phyloP scores from a whole-genome alignment of 2,888 invertebrate genomes.

The Ctenicera cuprea region DNA sequence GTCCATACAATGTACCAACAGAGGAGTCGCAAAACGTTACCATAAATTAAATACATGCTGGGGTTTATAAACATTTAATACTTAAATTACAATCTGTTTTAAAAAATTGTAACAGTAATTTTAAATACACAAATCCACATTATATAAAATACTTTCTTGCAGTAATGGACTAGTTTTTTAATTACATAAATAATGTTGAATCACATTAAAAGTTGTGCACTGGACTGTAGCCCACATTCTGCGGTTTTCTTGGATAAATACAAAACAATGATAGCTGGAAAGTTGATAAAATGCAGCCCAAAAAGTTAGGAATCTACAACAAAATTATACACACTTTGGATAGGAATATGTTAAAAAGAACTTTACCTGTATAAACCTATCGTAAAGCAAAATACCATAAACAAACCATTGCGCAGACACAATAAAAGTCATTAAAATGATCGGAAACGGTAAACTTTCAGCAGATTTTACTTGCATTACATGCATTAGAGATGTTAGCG shows the following conservation, averaged over 20 bases:
- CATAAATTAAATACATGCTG: too few relatives aligned
- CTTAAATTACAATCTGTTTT: constrained; percentile 7
- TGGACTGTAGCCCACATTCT: constrained; percentile 45
- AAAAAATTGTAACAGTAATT: neutral
- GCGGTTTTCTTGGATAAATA: constrained; percentile 78
- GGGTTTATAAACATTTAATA: constrained; percentile 6
- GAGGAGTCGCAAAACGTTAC: too few relatives aligned
- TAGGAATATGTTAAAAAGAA: neutral
- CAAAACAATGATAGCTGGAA: constrained; percentile 86
- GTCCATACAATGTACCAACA: too few relatives aligned
- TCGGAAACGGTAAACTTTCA: constrained; percentile 90
- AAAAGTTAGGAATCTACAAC: constrained; percentile 85
- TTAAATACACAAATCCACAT: neutral
- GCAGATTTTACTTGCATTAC: constrained; percentile 87
- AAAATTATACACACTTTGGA: constrained; percentile 58
- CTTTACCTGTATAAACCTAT: constrained; percentile 85
- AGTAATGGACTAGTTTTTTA: constrained; percentile 10
- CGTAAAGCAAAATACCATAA: constrained; percentile 87
- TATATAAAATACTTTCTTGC: constrained; percentile 2
- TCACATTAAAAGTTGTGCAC: constrained; percentile 47
- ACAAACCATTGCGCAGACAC: constrained; percentile 89
- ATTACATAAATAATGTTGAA: neutral
- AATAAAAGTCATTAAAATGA: constrained; percentile 88
- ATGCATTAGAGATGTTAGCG: constrained; percentile 86
- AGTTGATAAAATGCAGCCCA: constrained; percentile 84